Percentiles rank a stretch among this genome's conserved stretches.
These are phyloP conservation scores for Pavo muticus DNA, from an alignment of 2,113 vertebrate genomes.

Conservation along the genomic window DNA sequence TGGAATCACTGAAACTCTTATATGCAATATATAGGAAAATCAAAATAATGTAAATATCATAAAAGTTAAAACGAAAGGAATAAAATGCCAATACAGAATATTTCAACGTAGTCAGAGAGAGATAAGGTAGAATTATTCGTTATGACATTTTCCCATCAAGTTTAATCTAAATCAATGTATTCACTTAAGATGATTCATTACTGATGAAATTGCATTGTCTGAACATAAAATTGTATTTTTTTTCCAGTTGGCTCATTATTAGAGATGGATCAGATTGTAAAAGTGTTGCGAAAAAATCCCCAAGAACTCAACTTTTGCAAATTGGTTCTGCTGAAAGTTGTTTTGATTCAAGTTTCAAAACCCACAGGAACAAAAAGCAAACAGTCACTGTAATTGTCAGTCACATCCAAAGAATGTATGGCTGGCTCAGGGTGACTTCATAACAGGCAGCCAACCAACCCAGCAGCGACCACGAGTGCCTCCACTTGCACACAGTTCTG, in stretches of 20 bases:
- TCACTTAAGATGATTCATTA: constrained; percentile 42
- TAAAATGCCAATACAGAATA: constrained; percentile 48
- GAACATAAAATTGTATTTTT: background rate
- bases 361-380: constrained; percentile 25
- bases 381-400: constrained; percentile 12
- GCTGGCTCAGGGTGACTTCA: background rate
- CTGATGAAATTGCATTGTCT: constrained; percentile 47
- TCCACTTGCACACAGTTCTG: background rate
- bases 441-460: background rate
- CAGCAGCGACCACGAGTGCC: rapidly evolving
- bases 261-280: constrained; percentile 49
- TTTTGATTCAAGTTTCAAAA: constrained; percentile 46
- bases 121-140: constrained; percentile 45
- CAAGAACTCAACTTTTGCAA: constrained; percentile 25
- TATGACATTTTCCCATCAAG: constrained; percentile 56
- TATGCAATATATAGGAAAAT: background rate
- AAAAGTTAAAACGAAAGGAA: constrained; percentile 46
- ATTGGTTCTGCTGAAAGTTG: background rate
- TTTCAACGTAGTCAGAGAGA: constrained; percentile 20
- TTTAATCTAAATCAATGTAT: constrained; percentile 60
- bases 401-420: background rate
- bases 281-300: background rate
- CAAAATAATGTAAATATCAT: constrained; percentile 66
- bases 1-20: background rate
- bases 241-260: constrained; percentile 32